Evolutionary conservation across 2,113 vertebrate genomes (phyloP).

Genomic region (Seriola quinqueradiata): DNA sequence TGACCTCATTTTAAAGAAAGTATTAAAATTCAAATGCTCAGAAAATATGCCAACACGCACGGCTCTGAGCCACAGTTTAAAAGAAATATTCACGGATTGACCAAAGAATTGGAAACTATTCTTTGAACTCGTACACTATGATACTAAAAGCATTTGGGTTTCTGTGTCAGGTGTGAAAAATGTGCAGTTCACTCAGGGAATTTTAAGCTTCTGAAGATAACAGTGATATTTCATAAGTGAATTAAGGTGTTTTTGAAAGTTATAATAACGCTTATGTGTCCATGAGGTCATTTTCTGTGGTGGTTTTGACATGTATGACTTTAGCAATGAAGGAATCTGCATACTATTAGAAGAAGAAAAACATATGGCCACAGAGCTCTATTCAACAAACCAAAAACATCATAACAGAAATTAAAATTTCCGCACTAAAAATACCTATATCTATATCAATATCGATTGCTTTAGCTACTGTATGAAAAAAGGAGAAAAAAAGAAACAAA

Average conservation of each 20-base stretch:
- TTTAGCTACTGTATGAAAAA: background rate
- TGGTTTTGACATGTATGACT: background rate
- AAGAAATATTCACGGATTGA: constrained; percentile 18
- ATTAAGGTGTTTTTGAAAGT: background rate
- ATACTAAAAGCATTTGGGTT: background rate
- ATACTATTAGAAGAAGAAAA: background rate
- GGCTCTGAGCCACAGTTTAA: background rate
- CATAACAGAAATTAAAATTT: background rate
- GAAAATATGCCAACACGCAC: constrained; percentile 19
- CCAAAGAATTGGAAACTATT: background rate
- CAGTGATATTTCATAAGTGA: constrained; percentile 3
- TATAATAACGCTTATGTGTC: background rate
- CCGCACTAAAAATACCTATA: no score
- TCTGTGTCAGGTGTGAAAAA: constrained; percentile 27
- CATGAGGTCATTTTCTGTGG: background rate
- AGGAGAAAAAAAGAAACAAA: background rate
- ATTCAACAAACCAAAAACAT: background rate
- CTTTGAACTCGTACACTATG: background rate
- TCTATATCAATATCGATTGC: background rate
- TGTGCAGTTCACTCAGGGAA: background rate
- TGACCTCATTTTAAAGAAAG: constrained; percentile 38
- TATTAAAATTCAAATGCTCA: constrained; percentile 24
- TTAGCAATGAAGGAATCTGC: background rate
- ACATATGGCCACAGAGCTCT: background rate
- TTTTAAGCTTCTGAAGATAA: background rate